phyloP scores from a whole-genome alignment of 2,113 vertebrate genomes.

The Condylura cristata region DNA sequence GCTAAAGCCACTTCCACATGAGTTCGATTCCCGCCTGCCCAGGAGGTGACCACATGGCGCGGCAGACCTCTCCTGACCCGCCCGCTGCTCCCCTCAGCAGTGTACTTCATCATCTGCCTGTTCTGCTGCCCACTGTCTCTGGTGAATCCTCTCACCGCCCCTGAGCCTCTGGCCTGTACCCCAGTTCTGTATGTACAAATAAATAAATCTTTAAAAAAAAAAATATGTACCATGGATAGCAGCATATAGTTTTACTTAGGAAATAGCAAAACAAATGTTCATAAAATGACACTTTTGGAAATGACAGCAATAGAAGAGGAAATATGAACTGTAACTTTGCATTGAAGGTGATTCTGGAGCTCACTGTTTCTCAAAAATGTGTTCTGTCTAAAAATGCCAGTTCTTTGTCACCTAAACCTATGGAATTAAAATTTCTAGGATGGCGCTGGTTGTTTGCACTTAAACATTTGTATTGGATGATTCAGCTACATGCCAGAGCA shows the following conservation, averaged over 20 bases:
- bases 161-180: no score
- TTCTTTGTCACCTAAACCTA: neutral
- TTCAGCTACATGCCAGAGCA: neutral
- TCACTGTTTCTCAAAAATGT: neutral
- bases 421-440: neutral
- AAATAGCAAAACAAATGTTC: slow-evolving; percentile 10
- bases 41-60: no score
- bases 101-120: no score
- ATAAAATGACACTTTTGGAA: slow-evolving; percentile 5
- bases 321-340: neutral
- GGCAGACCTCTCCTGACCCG: no score
- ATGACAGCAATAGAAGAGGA: neutral
- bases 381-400: neutral
- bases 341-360: neutral
- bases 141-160: no score
- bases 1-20: no score
- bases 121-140: no score
- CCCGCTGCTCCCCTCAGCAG: no score
- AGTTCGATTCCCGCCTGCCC: no score
- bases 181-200: no score
- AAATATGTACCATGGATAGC: neutral
- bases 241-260: neutral
- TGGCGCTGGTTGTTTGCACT: neutral
- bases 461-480: neutral
- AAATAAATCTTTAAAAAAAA: no score